Evolutionary conservation across 2,888 invertebrate species (phyloP).

Genomic region (Plusia festucae): DNA sequence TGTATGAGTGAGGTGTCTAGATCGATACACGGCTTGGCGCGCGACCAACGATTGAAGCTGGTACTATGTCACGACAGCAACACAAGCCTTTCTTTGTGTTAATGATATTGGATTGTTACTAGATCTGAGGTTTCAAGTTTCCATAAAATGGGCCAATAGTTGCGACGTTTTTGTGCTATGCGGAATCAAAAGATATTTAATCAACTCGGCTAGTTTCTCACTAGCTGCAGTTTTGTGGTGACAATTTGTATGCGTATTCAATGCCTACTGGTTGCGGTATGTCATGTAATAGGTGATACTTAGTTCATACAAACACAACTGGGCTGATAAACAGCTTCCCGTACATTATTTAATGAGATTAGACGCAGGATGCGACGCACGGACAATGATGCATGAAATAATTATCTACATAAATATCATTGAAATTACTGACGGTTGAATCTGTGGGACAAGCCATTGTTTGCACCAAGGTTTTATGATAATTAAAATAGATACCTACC

Average conservation of each 20-base stretch:
- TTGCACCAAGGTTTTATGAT: constrained; percentile 44
- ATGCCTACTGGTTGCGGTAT: constrained; percentile 40
- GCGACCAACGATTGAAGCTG: constrained; percentile 62
- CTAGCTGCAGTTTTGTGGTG: constrained; percentile 35
- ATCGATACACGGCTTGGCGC: constrained; percentile 65
- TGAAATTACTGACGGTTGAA: constrained; percentile 26
- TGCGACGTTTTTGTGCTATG: constrained; percentile 5
- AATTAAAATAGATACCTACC: constrained; percentile 27
- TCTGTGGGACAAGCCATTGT: constrained; percentile 30
- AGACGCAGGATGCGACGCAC: constrained; percentile 20
- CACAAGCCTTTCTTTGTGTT: constrained; percentile 30
- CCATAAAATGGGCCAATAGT: constrained; percentile 20
- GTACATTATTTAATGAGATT: constrained; percentile 32
- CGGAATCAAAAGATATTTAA: constrained; percentile 1
- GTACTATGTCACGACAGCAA: constrained; percentile 46
- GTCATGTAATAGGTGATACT: constrained; percentile 41
- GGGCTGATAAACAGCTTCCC: constrained; percentile 42
- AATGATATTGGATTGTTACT: constrained; percentile 31
- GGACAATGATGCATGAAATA: constrained; percentile 24
- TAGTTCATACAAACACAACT: constrained; percentile 20
- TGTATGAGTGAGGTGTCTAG: constrained; percentile 49
- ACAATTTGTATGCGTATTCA: constrained; percentile 17
- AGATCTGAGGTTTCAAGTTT: constrained; percentile 10
- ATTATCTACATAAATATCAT: constrained; percentile 31
- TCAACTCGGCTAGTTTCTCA: background rate